Evolutionary conservation across 2,797 vertebrate genomes (phyloP).

Genomic region (Sarcoramphus papa): DNA sequence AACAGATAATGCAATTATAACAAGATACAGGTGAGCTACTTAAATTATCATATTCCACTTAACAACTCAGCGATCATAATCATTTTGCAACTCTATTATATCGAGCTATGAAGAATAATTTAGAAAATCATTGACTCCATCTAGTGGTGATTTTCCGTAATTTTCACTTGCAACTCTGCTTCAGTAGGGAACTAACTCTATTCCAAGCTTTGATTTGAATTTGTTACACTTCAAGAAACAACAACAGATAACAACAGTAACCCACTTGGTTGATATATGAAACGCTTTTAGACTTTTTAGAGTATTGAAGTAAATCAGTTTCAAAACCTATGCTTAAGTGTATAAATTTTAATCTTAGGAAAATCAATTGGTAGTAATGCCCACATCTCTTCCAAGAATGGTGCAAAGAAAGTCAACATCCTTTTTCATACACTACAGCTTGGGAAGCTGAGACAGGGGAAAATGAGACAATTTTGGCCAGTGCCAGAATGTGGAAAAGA

Average conservation of each 20-base stretch:
- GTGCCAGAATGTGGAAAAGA: background rate
- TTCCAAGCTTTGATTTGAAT: background rate
- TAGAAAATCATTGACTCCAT: constrained; percentile 74
- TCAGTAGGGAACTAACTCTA: background rate
- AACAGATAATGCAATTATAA: constrained; percentile 52
- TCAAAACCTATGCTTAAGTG: background rate
- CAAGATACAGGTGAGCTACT: constrained; percentile 58
- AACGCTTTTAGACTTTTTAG: background rate
- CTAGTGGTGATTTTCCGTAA: constrained; percentile 69
- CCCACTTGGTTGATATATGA: background rate
- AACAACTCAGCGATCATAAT: constrained; percentile 27
- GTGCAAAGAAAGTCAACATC: background rate
- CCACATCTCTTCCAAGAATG: background rate
- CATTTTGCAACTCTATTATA: constrained; percentile 44
- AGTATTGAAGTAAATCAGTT: background rate
- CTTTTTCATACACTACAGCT: background rate
- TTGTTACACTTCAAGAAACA: background rate
- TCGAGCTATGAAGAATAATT: constrained; percentile 8
- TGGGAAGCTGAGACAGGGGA: background rate
- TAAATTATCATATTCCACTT: constrained; percentile 61
- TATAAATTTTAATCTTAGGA: background rate
- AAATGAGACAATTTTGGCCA: background rate
- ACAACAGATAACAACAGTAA: background rate
- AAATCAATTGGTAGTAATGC: background rate
- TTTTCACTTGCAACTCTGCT: background rate